Percentiles rank a stretch among this genome's conserved stretches.
These are phyloP conservation scores for Burhinus bistriatus DNA, from an alignment of 2,113 vertebrate genomes.

Conservation along the genomic window DNA sequence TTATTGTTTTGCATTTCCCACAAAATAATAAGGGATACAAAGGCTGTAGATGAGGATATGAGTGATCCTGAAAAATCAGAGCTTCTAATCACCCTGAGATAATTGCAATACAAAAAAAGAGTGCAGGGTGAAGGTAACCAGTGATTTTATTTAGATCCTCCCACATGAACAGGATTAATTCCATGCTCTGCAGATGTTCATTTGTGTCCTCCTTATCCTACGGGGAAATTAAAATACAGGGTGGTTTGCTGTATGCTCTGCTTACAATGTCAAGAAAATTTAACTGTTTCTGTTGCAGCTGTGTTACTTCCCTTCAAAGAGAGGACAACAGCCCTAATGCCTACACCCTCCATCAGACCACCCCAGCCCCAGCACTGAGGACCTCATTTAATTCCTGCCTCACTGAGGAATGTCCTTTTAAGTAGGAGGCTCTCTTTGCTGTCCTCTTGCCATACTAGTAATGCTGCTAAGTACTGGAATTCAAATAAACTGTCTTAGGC, in stretches of 20 bases:
- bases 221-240: background rate
- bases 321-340: background rate
- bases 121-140: background rate
- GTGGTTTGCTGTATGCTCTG: background rate
- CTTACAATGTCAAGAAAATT: background rate
- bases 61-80: background rate
- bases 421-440: background rate
- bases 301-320: background rate
- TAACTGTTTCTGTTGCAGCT: background rate
- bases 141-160: constrained; percentile 17
- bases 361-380: background rate
- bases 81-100: background rate
- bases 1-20: background rate
- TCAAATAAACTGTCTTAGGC: background rate
- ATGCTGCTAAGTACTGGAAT: background rate
- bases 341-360: background rate
- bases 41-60: background rate
- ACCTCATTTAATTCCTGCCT: background rate
- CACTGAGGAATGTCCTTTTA: background rate
- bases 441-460: background rate
- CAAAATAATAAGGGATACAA: background rate
- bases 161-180: background rate
- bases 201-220: background rate
- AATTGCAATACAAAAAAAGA: background rate
- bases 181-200: background rate